Evolutionary conservation across 2,113 vertebrate species (phyloP), one percentile per base, ranked within the genome.

Genomic region (Aspiorhynchus laticeps): DNA sequence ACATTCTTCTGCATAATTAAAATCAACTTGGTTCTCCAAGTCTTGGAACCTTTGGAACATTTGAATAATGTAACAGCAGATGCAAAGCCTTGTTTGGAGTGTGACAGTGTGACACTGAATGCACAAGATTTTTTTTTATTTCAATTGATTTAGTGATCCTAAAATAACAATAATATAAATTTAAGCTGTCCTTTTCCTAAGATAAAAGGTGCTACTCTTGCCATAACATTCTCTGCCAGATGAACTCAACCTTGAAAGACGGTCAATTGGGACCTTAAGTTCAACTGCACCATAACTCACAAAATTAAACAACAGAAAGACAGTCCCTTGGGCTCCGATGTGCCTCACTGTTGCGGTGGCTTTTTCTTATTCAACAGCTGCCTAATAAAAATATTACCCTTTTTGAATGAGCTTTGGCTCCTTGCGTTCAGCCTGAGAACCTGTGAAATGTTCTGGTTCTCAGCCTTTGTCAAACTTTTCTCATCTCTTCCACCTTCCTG

Each of bases 1-100:
- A 88, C 77, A 89, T 90, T 80, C 67, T 8, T 85, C 92, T 93
- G 89, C 92, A 95, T 93, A 90, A 95, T 95, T 93, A 74, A 93
- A 91, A 89, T 89, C 65, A 89, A 90, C 92, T 92, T 91, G 86
- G 1, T 86, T 43, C n/a, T 36, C 71, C 28, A 12, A 12, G 17
- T 61, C 48, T 73, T 86, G 86, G 69, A 90, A 91, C 84, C 46
- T 90, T 87, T 85, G 87, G 73, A 80, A 80, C 41, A 85, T 88
- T 82, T 89, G 86, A 92, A 93, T 91, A 90, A 91, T 92, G 88
- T 89, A 93, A 91, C 77, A 89, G 81, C 46, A 36, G 41, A 53
- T 87, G 11, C 73, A 51, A 71, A 5, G 48, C 14, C 24, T 73
- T 83, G n/a, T 83, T 71, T 71, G 48, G 67, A 83, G 36, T 33